A percentile compares a stretch with the other conserved stretches of the same genome.
phyloP scores from a whole-genome alignment of 2,113 vertebrate species.

The Dendropsophus ebraccatus region DNA sequence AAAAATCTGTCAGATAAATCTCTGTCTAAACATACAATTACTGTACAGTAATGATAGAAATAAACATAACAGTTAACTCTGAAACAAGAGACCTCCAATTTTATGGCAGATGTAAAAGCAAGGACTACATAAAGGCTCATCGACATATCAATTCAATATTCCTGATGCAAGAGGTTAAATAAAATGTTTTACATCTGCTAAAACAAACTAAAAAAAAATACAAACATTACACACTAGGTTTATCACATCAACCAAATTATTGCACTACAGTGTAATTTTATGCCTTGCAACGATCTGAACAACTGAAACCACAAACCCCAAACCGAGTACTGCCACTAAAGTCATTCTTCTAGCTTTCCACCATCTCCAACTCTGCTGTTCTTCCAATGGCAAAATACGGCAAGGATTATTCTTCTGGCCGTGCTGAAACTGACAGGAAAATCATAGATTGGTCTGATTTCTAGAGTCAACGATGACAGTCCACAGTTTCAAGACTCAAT shows the following conservation, averaged over 20 bases:
- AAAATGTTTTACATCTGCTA: background rate
- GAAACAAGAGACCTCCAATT: no score
- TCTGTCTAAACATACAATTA: no score
- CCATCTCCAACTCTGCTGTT: slow-evolving; percentile 66
- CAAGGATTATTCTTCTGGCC: slow-evolving; percentile 72
- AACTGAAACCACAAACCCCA: slow-evolving; percentile 72
- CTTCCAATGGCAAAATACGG: slow-evolving; percentile 67
- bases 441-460: background rate
- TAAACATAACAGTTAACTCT: no score
- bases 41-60: no score
- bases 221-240: background rate
- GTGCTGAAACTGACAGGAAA: slow-evolving; percentile 67
- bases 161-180: background rate
- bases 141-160: background rate
- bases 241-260: background rate
- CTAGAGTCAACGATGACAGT: no score
- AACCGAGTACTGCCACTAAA: slow-evolving; percentile 73
- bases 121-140: background rate
- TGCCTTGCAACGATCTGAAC: slow-evolving; percentile 69
- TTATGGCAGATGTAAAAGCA: background rate
- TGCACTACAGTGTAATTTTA: slow-evolving; percentile 20
- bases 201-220: background rate
- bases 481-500: background rate
- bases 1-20: no score
- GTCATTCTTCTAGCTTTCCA: slow-evolving; percentile 66